Conservation (phyloP, 2,797 vertebrate genomes). For the Rousettus madagascariensis region DNA sequence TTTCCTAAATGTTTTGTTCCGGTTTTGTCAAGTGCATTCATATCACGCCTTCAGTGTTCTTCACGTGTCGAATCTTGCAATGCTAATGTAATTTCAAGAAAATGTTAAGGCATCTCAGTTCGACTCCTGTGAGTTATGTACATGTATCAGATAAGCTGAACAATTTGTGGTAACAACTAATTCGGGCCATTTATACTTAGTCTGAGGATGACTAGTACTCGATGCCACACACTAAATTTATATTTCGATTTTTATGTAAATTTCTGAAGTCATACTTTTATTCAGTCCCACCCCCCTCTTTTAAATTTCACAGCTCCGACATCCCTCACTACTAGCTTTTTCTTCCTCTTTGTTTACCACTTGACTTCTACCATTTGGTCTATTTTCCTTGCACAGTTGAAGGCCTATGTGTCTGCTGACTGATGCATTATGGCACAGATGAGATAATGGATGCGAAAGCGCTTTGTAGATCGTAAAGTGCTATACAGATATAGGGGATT, state of each 20-base stretch:
- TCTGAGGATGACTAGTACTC: slow-evolving; percentile 62
- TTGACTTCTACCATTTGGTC: slow-evolving; percentile 66
- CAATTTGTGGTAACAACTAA: slow-evolving; percentile 75
- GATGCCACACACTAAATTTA: slow-evolving; percentile 51
- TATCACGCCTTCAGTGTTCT: slow-evolving; percentile 82
- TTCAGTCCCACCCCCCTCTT: background rate
- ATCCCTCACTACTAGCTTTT: slow-evolving; percentile 60
- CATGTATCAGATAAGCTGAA: slow-evolving; percentile 64
- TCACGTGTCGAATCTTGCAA: slow-evolving; percentile 82
- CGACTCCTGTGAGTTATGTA: slow-evolving; percentile 68
- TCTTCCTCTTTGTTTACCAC: slow-evolving; percentile 63
- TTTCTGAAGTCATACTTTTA: slow-evolving; percentile 59
- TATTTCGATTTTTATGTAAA: slow-evolving; percentile 51
- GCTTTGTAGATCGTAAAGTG: slow-evolving; percentile 77
- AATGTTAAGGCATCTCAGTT: slow-evolving; percentile 68
- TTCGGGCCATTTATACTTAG: slow-evolving; percentile 76
- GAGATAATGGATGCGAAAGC: slow-evolving; percentile 69
- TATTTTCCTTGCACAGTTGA: slow-evolving; percentile 83
- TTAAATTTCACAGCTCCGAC: slow-evolving; percentile 48
- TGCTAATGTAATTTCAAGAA: slow-evolving; percentile 81
- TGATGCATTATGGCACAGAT: slow-evolving; percentile 80
- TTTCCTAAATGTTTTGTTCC: slow-evolving; percentile 79
- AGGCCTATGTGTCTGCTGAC: slow-evolving; percentile 82
- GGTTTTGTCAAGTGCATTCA: slow-evolving; percentile 81
- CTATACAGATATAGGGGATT: slow-evolving; percentile 76